Conservation (phyloP, 1,140 invertebrate genomes). For the Diuraphis noxia region DNA sequence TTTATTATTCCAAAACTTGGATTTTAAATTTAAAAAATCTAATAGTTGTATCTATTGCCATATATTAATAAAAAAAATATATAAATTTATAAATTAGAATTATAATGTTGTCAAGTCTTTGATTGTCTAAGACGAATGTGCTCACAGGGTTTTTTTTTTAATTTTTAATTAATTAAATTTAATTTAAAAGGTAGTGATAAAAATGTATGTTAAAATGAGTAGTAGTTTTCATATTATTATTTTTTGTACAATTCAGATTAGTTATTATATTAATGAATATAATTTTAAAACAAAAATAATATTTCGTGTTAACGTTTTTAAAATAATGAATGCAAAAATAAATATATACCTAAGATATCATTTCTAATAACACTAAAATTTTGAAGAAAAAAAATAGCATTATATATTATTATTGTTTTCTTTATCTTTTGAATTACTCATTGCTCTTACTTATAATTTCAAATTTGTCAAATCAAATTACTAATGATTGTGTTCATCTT, state of each 20-base stretch:
- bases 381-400: background rate
- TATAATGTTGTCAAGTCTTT: background rate
- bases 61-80: background rate
- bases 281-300: background rate
- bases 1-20: conserved; percentile 40
- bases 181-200: conserved; percentile 13
- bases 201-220: background rate
- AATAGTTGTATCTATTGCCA: conserved; percentile 30
- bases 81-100: background rate
- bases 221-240: background rate
- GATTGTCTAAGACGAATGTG: background rate
- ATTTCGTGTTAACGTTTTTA: background rate
- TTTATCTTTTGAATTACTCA: conserved; percentile 27
- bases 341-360: background rate
- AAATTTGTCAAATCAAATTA: conserved; percentile 31
- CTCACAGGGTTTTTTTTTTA: conserved; percentile 38
- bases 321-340: background rate
- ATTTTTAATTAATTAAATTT: background rate
- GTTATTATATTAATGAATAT: background rate
- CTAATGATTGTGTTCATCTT: conserved; percentile 36
- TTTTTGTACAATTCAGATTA: background rate
- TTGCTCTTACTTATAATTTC: background rate
- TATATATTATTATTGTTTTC: background rate
- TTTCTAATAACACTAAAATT: background rate
- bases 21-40: conserved; percentile 13